Evolutionary conservation across 2,888 invertebrate genomes (phyloP).

Genomic region (Dryocosmus kuriphilus): DNA sequence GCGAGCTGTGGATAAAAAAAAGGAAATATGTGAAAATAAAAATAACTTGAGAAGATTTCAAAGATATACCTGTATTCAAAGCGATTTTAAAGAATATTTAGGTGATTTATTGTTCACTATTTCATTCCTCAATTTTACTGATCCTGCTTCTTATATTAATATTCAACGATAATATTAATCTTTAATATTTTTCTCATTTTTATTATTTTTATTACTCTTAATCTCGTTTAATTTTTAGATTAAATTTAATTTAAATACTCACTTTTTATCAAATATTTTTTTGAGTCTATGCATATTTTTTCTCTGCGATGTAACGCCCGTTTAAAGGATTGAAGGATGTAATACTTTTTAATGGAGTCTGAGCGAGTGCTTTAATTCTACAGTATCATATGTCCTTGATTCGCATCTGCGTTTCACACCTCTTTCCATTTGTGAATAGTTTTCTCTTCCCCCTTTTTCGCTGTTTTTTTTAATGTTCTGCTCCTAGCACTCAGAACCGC

Average conservation of each 20-base stretch:
- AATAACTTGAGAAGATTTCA: not conserved
- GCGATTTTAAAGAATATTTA: not conserved
- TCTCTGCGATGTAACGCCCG: not conserved
- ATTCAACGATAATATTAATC: too few relatives aligned
- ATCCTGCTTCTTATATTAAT: too few relatives aligned
- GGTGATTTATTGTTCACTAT: not conserved
- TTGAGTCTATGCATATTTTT: not conserved
- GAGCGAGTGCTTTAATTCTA: not conserved
- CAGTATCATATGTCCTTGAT: not conserved
- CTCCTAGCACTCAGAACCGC: not conserved
- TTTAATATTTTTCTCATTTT: too few relatives aligned
- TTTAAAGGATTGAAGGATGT: not conserved
- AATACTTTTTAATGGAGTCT: not conserved
- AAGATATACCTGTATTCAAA: not conserved
- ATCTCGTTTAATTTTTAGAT: too few relatives aligned
- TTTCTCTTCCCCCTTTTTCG: not conserved
- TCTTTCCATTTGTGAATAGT: not conserved
- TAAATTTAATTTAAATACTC: too few relatives aligned
- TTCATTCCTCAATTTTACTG: not conserved
- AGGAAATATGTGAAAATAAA: not conserved
- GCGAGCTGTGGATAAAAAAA: not conserved
- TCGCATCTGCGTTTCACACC: not conserved
- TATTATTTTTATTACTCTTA: too few relatives aligned
- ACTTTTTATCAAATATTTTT: not conserved
- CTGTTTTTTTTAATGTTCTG: slow-evolving; percentile 6